Evolutionary conservation across 2,888 invertebrate species (phyloP), one percentile per base, ranked within the genome.

Genomic region (Ceriagrion tenellum): DNA sequence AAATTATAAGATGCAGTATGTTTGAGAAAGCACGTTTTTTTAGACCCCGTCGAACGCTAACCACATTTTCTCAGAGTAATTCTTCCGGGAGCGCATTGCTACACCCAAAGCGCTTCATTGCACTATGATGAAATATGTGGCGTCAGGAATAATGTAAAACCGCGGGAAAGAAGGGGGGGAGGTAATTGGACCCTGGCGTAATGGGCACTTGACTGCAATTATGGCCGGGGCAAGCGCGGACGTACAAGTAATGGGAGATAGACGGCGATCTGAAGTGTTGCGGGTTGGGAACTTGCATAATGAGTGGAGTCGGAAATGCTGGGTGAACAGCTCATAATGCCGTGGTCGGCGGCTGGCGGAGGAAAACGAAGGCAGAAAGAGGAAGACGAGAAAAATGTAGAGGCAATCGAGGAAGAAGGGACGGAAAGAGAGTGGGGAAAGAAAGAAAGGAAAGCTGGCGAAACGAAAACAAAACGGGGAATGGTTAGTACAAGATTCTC

Each of bases 201-300:
- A 81, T 35, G 81, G 81, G 35, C 81, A 30, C 81, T 69, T 81
- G 81, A 81, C 81, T 35, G 30, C 81, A 30, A 81, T 81, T 81
- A 30, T 81, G 74, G 0, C 81, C 35, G 81, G 30, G 3, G 81
- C 13, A 35, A 35, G 81, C 35, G 18, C 81, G 81, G 81, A 35
- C 4, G 30, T 13, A 35, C 81, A 35, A 81, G 81, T 81, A 81
- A 81, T 35, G 81, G 81, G 35, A 81, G 35, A 81, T 30, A 35
- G 74, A 18, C 35, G 30, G 26, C 81, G 30, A 30, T 81, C 81
- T 18, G 35, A 81, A 1, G 16, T 35, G 35, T 81, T 81, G 30
- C 35, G 1, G 30, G 35, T 12, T 16, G 81, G 35, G 35, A 81
- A 81, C 26, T 35, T 35, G 81, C 35, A 35, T 81, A 81, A 35